Base-by-base conservation (phyloP, 2,888 invertebrate genomes). In the Herminia tarsipennalis region DNA sequence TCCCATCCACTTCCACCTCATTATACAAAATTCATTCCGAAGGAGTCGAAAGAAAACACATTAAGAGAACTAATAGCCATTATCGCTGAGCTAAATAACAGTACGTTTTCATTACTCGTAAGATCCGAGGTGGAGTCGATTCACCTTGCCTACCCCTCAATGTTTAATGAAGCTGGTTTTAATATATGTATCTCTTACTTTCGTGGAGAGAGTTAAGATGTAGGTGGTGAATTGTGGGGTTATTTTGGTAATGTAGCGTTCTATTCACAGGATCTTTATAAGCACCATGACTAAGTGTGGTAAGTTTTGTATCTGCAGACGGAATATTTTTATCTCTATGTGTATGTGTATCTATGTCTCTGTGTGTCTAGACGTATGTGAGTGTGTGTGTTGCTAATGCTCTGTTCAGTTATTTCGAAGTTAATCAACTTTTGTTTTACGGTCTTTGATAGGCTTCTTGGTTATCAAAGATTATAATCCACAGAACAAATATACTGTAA, bases 141-240 rank as follows among this genome's bases (percentile, higher is more conserved):
- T 71, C 72, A 43, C 62, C 60, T 70, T 76, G 76, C 78, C 80
- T 81, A 75, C 77, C 76, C 69, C 73, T 80, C 81, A 78, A 82
- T 81, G 73, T 73, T 73, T 79, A 83, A 84, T 83, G 77, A 81
- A 83, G 71, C 68, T 67, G 56, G 73, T 73, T 74, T 75, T 78
- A 77, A 81, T 80, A 59, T 76, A 78, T 78, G 73, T 74, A 62
- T 62, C 54, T 60, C 54, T 27, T 56, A 57, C 21, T 17, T 20
- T 34, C 14, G 5, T 17, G 14, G 24, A 21, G 17, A 32, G 18
- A 33, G 33, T 28, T 33, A 36, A 12, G 18, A 36, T 30, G 24
- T 34, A 24, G 14, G 28, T 17, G 10, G 6, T 9, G 37, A 14
- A 20, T 6, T 4, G 29, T 28, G 5, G 9, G 5, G 6, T 34